phyloP scores from a whole-genome alignment of 2,888 invertebrate species.

The Drosophila helvetica region DNA sequence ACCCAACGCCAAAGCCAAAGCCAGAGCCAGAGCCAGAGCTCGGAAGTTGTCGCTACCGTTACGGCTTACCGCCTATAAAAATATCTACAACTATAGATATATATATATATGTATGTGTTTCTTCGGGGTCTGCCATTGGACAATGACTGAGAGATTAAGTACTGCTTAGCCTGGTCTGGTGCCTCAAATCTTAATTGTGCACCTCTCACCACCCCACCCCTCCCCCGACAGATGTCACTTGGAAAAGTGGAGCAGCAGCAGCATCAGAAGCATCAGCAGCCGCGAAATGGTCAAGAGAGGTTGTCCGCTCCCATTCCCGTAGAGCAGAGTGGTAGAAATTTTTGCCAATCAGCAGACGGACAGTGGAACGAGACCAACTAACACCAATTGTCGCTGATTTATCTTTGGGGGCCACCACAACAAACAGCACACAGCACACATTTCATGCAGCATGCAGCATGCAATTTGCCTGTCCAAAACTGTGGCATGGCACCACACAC shows the following conservation, averaged over 20 bases:
- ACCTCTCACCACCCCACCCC: slow-evolving; percentile 10
- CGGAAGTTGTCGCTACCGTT: slow-evolving; percentile 66
- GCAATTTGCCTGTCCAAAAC: slow-evolving; percentile 72
- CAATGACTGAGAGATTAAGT: slow-evolving; percentile 63
- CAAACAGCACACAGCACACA: slow-evolving; percentile 13
- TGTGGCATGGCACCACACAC: no score
- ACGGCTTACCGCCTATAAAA: slow-evolving; percentile 67
- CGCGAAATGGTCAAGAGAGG: slow-evolving; percentile 11
- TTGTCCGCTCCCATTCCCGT: slow-evolving; percentile 17
- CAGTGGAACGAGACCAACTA: slow-evolving; percentile 56
- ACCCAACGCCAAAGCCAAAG: slow-evolving; percentile 57
- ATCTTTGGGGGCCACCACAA: slow-evolving; percentile 49
- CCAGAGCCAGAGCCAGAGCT: slow-evolving; percentile 12
- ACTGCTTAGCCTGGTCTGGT: slow-evolving; percentile 50
- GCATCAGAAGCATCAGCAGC: slow-evolving; percentile 6
- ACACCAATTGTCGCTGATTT: slow-evolving; percentile 74
- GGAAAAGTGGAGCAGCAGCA: slow-evolving; percentile 26
- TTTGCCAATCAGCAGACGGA: slow-evolving; percentile 35
- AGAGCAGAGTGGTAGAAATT: slow-evolving; percentile 13
- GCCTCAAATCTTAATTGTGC: slow-evolving; percentile 55
- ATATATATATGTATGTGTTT: slow-evolving; percentile 10
- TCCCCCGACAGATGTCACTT: slow-evolving; percentile 29
- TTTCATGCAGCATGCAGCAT: slow-evolving; percentile 62
- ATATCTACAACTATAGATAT: slow-evolving; percentile 13
- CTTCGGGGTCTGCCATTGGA: slow-evolving; percentile 57